Base-by-base conservation (phyloP, 2,113 vertebrate genomes). In the Xyliphius kryptos region DNA sequence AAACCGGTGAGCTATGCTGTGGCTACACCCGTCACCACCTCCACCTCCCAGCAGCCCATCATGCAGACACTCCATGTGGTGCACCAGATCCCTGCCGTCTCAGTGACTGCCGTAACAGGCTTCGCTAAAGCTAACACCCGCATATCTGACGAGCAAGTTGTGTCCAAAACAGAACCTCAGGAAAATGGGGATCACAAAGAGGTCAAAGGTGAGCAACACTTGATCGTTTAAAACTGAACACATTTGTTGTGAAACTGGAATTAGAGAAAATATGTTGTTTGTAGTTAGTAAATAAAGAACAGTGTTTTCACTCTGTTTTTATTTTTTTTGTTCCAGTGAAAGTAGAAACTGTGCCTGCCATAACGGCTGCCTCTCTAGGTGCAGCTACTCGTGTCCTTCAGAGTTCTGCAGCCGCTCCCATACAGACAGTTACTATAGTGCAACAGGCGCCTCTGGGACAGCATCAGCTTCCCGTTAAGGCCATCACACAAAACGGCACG, bases 51-150 rank as follows among this genome's bases (percentile, higher is more conserved):
- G 87, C 84, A 89, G 65, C 87, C 95, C 2, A 86, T 95, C 49
- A 90, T 98, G 89, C 95, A 98, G 84, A 96, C 94, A 0, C 90
- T 98, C 47, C 95, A 97, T 0, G 91, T 98, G 1, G 92, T 98
- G 68, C 94, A 95, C 79, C 94, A 97, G 87, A 92, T 98, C 77
- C 94, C 95, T 6, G 82, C 94, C 0, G 90, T 92, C 68, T 90
- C 94, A 1, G 89, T 97, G 81, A 87, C 92, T 46, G 88, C 91
- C 0, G 85, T 95, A 62, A 83, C 87, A 1, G 86, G 83, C 5
- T 84, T 93, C 76, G 79, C n/a, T n/a, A n/a, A n/a, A n/a, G n/a
- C n/a, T n/a, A n/a, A n/a, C 89, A 68, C 82, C 91, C 13, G 74
- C n/a, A n/a, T n/a, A n/a, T n/a, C n/a, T n/a, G n/a, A n/a, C 86